Conservation (phyloP, 2,797 vertebrate genomes). For the Platalea minor region DNA sequence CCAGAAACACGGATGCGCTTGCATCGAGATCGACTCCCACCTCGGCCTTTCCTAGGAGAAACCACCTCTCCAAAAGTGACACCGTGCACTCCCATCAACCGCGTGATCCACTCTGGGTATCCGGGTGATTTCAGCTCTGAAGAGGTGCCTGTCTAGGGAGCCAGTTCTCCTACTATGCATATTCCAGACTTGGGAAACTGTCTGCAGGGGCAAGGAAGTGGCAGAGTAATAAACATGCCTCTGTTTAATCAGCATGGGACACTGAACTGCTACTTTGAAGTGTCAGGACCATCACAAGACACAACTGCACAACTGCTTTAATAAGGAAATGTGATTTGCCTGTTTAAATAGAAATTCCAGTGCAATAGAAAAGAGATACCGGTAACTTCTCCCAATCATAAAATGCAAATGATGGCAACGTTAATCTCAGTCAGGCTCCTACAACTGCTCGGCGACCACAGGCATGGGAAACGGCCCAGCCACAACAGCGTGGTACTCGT, state of each 20-base stretch:
- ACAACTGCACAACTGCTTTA: neutral
- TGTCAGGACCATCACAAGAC: neutral
- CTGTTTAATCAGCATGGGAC: slow-evolving; percentile 1
- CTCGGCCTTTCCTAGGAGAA: neutral
- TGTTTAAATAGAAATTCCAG: neutral
- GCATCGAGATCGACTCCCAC: neutral
- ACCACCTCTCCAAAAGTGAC: neutral
- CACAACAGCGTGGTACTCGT: neutral
- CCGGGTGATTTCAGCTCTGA: neutral
- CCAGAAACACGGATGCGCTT: accelerated
- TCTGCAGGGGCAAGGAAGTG: slow-evolving; percentile 20
- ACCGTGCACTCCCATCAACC: accelerated
- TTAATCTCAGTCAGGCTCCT: neutral
- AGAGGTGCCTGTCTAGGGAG: neutral
- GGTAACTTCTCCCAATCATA: neutral
- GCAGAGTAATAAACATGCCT: neutral
- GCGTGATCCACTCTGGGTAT: neutral
- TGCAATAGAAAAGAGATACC: neutral
- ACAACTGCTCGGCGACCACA: neutral
- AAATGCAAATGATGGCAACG: slow-evolving; percentile 9
- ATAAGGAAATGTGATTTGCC: neutral
- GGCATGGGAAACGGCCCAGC: neutral
- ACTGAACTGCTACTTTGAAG: slow-evolving; percentile 1
- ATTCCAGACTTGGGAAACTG: slow-evolving; percentile 24
- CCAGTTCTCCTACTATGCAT: slow-evolving; percentile 10